Evolutionary conservation across 2,888 invertebrate genomes (phyloP).

Genomic region (Machimus rusticus): DNA sequence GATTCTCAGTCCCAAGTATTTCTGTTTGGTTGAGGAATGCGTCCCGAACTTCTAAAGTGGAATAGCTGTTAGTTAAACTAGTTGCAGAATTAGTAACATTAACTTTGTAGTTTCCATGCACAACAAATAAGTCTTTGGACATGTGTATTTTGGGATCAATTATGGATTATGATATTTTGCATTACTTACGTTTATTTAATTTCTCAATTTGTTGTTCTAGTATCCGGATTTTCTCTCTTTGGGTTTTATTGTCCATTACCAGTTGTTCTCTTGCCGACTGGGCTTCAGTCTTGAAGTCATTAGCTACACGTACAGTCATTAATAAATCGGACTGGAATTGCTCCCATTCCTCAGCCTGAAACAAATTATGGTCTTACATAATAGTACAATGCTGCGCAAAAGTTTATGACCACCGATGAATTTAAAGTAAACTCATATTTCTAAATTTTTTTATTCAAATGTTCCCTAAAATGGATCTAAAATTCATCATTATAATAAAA

Average conservation of each 20-base stretch:
- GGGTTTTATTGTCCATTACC: constrained; percentile 81
- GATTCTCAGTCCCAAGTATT: not conserved
- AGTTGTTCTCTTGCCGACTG: constrained; percentile 88
- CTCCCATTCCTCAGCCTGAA: constrained; percentile 80
- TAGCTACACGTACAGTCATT: constrained; percentile 93
- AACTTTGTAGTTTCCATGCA: constrained; percentile 13
- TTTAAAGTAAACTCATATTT: too few relatives aligned
- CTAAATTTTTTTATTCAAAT: too few relatives aligned
- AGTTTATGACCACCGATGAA: too few relatives aligned
- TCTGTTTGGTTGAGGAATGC: not conserved
- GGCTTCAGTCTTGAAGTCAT: constrained; percentile 96
- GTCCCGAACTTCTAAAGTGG: not conserved
- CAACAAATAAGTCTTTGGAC: constrained; percentile 22
- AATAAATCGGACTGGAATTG: constrained; percentile 92
- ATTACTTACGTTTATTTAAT: constrained; percentile 66
- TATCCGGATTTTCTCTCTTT: constrained; percentile 78
- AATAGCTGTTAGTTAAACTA: not conserved
- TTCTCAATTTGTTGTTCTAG: constrained; percentile 84
- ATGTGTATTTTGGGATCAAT: not conserved
- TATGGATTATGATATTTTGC: not conserved
- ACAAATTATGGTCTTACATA: not conserved
- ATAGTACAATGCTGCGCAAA: too few relatives aligned
- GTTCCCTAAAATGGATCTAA: too few relatives aligned
- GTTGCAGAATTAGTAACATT: not conserved
- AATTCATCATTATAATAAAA: too few relatives aligned